phyloP scores from a whole-genome alignment of 2,888 invertebrate species.

The Drosophila limbata region DNA sequence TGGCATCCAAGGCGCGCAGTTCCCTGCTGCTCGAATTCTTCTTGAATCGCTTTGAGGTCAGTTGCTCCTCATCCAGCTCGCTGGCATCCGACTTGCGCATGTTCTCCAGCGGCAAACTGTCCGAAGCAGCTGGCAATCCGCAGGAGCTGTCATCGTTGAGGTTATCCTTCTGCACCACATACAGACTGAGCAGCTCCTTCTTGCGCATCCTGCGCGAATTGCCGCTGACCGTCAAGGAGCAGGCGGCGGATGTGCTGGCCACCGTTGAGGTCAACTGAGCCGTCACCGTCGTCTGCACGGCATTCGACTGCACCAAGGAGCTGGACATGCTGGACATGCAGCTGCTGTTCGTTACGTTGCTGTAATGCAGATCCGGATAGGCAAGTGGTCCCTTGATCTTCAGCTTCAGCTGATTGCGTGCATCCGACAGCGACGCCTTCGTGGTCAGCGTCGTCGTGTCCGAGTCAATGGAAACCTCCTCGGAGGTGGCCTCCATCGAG shows the following conservation, averaged over 20 bases:
- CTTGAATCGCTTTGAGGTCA: conserved; percentile 87
- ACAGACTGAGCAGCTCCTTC: conserved; percentile 93
- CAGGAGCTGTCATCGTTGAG: conserved; percentile 91
- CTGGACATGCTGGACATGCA: conserved; percentile 60
- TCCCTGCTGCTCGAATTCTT: conserved; percentile 86
- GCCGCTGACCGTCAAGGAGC: conserved; percentile 51
- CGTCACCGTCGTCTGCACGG: conserved; percentile 75
- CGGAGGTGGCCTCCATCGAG: conserved; percentile 85
- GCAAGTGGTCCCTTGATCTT: conserved; percentile 96
- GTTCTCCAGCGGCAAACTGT: conserved; percentile 85
- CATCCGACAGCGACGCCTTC: conserved; percentile 92
- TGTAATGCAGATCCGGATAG: conserved; percentile 89
- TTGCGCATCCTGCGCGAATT: conserved; percentile 94
- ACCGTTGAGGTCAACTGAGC: conserved; percentile 68
- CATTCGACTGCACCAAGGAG: conserved; percentile 67
- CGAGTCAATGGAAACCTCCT: conserved; percentile 85
- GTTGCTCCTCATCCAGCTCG: conserved; percentile 92
- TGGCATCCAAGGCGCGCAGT: conserved; percentile 88
- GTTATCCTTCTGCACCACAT: conserved; percentile 93
- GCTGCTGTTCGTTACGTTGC: conserved; percentile 54
- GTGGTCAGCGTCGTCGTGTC: conserved; percentile 86
- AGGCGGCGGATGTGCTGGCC: conserved; percentile 62
- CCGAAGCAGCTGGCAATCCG: conserved; percentile 86
- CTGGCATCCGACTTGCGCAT: conserved; percentile 95
- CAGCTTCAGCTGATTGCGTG: conserved; percentile 94